Base-by-base conservation (phyloP, 2,888 invertebrate species). In the Melanophora roralis region DNA sequence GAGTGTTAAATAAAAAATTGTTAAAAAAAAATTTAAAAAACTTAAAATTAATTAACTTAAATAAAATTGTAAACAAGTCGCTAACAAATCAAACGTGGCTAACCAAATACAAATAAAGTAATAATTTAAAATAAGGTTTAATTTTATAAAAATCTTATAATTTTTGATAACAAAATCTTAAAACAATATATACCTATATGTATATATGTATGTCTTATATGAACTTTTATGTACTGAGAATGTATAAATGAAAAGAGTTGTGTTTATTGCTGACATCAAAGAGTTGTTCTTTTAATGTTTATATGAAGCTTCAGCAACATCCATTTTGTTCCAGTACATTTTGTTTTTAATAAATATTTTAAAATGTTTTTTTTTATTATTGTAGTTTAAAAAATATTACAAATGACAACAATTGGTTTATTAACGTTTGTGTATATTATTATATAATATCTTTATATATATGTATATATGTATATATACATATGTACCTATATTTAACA, bases 301-400 rank as follows among this genome's bases (percentile, higher is more conserved):
- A 34, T 78, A 71, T 67, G 68, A 80, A 80, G 80, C 80, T 80
- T 80, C 80, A 80, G 80, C 69, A 81, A 81, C 74, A 78, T 75
- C 78, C 74, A 71, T 74, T 78, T 74, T 71, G 78, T 81, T 81
- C 67, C 78, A 78, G 78, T 78, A 74, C 74, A 67, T 57, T 73
- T 76, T 59, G 51, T 62, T 69, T 34, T 1, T 45, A 32, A 36
- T 34, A 47, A 19, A 34, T 60, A 19, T 51, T 12, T 57, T 21
- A 19, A 19, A 40, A 1, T 51, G 51, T 23, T 23, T 47, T n/a
- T 23, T 45, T 67, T 0, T 21, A 11, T 68, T 51, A 21, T 47
- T 67, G 34, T 67, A 59, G 40, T 12, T 72, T 59, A 38, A 74
- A 69, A 69, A 73, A 78, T 78, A 53, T 72, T 60, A 51, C 36